Evolutionary conservation across 2,113 vertebrate genomes (phyloP).

Genomic region (Pica pica): DNA sequence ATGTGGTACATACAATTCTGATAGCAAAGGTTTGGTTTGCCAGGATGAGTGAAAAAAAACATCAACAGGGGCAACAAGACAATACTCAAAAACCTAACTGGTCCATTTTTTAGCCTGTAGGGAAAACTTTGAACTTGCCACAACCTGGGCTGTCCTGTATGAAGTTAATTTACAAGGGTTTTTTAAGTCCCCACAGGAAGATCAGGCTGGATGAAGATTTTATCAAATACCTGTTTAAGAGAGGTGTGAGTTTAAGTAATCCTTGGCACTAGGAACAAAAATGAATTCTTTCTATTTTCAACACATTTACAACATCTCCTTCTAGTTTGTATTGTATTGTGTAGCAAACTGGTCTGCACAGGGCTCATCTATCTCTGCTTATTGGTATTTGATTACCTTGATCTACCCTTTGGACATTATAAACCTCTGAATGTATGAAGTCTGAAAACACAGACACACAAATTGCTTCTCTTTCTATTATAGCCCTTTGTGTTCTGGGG

Average conservation of each 20-base stretch:
- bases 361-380: not conserved
- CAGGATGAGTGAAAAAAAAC: not conserved
- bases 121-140: not conserved
- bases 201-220: not conserved
- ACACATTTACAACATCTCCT: not conserved
- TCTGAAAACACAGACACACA: not conserved
- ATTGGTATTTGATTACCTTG: not conserved
- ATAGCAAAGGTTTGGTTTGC: not conserved
- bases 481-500: not conserved
- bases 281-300: not conserved
- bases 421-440: not conserved
- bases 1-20: not conserved
- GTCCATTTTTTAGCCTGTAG: not conserved
- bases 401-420: constrained; percentile 18
- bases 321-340: not conserved
- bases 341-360: not conserved
- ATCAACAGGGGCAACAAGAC: not conserved
- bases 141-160: not conserved
- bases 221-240: not conserved
- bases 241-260: not conserved
- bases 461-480: constrained; percentile 32
- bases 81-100: not conserved
- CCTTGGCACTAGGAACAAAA: not conserved
- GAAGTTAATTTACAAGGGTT: not conserved
- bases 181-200: not conserved